These are phyloP conservation scores for Pygoscelis antarcticus DNA, from an alignment of 2,113 vertebrate genomes.

Conservation along the genomic window DNA sequence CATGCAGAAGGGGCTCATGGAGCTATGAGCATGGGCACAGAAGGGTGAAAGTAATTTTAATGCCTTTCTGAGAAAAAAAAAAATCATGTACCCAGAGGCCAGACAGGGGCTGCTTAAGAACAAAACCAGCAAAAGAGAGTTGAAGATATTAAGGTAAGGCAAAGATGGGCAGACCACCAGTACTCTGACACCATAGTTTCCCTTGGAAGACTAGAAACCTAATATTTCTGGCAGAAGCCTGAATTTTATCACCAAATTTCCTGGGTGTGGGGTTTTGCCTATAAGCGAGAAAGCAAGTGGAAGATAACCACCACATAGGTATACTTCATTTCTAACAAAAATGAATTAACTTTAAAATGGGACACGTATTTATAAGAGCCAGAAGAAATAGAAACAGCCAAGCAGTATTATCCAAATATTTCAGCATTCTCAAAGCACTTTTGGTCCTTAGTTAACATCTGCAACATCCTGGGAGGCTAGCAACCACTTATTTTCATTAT, in stretches of 20 bases:
- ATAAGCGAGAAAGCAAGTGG: neutral
- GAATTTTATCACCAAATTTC: neutral
- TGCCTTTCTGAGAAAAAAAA: neutral
- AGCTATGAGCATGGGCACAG: neutral
- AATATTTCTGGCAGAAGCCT: neutral
- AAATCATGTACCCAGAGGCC: neutral
- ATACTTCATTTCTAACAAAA: neutral
- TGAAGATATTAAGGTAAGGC: neutral
- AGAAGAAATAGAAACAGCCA: neutral
- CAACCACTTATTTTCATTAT: neutral
- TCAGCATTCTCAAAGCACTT: neutral
- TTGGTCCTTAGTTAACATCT: neutral
- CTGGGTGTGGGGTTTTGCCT: neutral
- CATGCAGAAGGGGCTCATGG: no score
- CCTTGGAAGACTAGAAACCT: neutral
- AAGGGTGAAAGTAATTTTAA: neutral
- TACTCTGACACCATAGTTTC: neutral
- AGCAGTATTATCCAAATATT: neutral
- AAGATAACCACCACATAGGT: neutral
- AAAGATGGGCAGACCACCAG: neutral
- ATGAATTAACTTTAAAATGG: neutral
- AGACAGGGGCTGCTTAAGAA: neutral
- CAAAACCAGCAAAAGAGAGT: neutral
- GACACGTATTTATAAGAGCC: neutral
- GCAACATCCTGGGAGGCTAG: neutral